phyloP scores from a whole-genome alignment of 2,888 invertebrate species.

The Hirudinaria manillensis region DNA sequence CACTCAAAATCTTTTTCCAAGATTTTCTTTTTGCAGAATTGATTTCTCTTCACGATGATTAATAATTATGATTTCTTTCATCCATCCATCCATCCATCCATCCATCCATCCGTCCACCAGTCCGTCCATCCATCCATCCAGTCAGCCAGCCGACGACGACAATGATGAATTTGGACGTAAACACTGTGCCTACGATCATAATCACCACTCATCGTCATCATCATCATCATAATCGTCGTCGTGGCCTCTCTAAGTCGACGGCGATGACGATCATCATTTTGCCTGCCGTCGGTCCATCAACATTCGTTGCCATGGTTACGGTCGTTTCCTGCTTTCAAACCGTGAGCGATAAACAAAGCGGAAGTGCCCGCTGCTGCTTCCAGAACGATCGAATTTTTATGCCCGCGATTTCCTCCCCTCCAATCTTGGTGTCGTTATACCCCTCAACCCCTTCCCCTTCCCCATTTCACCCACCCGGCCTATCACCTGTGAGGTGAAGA shows the following conservation, averaged over 20 bases:
- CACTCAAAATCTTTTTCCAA: too few species aligned
- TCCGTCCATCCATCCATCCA: too few species aligned
- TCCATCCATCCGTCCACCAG: too few species aligned
- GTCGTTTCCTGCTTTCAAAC: conserved; percentile 9
- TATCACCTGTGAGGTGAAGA: too few species aligned
- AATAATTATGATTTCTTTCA: too few species aligned
- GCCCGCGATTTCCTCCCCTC: neutral
- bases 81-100: too few species aligned
- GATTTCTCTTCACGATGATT: too few species aligned
- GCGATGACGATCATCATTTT: neutral
- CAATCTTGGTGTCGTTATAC: too few species aligned
- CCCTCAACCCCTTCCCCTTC: neutral
- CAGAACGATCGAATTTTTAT: neutral
- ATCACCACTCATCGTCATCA: conserved; percentile 20
- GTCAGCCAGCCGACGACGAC: too few species aligned
- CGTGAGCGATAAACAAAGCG: conserved; percentile 1
- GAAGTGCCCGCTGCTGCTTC: neutral
- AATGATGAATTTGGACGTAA: neutral
- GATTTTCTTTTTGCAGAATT: too few species aligned
- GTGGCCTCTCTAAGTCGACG: neutral
- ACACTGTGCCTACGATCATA: neutral
- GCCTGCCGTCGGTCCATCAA: conserved; percentile 2
- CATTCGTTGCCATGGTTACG: conserved; percentile 5
- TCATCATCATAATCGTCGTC: conserved; percentile 12
- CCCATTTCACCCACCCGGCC: neutral